Percentiles rank a stretch among this genome's conserved stretches.
These are phyloP conservation scores for Chaetodon auriga DNA, from an alignment of 2,113 vertebrate species.

Conservation along the genomic window DNA sequence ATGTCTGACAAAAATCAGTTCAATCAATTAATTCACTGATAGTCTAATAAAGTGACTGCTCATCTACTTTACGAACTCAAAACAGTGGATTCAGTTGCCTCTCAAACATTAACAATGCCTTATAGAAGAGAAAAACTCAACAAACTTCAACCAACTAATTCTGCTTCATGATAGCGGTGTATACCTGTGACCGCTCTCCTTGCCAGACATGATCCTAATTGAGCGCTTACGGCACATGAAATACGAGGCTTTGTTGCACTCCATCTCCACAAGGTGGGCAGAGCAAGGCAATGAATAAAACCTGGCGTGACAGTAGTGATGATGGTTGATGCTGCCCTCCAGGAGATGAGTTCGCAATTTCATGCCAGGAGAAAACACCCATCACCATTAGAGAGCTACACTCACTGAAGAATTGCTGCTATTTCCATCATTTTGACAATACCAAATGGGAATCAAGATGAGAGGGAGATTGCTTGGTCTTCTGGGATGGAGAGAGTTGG, in stretches of 20 bases:
- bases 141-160: slow-evolving; percentile 14
- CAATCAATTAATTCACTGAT: not conserved
- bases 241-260: slow-evolving; percentile 64
- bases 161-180: not conserved
- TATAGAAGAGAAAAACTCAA: not conserved
- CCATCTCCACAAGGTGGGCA: slow-evolving; percentile 65
- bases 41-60: not conserved
- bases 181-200: slow-evolving; percentile 41
- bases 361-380: slow-evolving; percentile 73
- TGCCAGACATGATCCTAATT: slow-evolving; percentile 65
- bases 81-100: not conserved
- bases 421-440: slow-evolving; percentile 77
- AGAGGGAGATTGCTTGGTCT: slow-evolving; percentile 52
- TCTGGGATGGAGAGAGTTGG: slow-evolving; percentile 28
- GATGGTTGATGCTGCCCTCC: slow-evolving; percentile 71
- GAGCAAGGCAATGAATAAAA: slow-evolving; percentile 73
- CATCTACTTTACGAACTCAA: not conserved
- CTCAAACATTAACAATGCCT: slow-evolving; percentile 1
- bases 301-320: slow-evolving; percentile 73
- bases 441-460: slow-evolving; percentile 65
- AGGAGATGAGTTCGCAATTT: slow-evolving; percentile 78
- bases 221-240: slow-evolving; percentile 59
- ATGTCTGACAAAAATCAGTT: not conserved
- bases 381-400: slow-evolving; percentile 73
- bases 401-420: slow-evolving; percentile 67